Percentiles rank a stretch among this genome's conserved stretches.
phyloP scores from a whole-genome alignment of 2,113 vertebrate species.

The Melanerpes aurifrons region DNA sequence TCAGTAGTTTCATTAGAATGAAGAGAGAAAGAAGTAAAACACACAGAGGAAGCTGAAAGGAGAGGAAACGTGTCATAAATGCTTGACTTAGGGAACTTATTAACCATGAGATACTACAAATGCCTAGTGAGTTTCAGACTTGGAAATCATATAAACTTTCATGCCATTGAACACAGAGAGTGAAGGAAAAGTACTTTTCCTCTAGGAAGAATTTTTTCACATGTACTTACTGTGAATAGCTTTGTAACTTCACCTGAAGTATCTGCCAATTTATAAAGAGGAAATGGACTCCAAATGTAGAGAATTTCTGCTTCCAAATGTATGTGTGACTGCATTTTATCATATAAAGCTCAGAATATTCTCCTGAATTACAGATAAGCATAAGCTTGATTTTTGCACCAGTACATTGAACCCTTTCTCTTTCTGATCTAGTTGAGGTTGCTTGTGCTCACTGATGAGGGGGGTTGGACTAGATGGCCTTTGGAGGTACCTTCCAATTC shows the following conservation, averaged over 20 bases:
- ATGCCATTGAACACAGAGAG: not conserved
- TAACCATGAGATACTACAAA: not conserved
- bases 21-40: not conserved
- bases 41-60: not conserved
- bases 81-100: not conserved
- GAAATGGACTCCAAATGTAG: not conserved
- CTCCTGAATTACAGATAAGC: not conserved
- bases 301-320: not conserved
- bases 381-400: not conserved
- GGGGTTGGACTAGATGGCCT: too few relatives aligned
- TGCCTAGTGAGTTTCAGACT: not conserved
- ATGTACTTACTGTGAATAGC: not conserved
- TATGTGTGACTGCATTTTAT: not conserved
- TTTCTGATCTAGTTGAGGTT: not conserved
- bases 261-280: not conserved
- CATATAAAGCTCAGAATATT: not conserved
- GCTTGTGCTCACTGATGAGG: too few relatives aligned
- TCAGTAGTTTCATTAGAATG: not conserved
- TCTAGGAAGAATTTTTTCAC: not conserved
- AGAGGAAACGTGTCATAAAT: not conserved
- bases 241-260: not conserved
- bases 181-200: not conserved
- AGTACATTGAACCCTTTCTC: not conserved
- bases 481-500: too few relatives aligned
- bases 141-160: not conserved